Evolutionary conservation across 2,113 vertebrate genomes (phyloP).

Genomic region (Ictalurus furcatus): DNA sequence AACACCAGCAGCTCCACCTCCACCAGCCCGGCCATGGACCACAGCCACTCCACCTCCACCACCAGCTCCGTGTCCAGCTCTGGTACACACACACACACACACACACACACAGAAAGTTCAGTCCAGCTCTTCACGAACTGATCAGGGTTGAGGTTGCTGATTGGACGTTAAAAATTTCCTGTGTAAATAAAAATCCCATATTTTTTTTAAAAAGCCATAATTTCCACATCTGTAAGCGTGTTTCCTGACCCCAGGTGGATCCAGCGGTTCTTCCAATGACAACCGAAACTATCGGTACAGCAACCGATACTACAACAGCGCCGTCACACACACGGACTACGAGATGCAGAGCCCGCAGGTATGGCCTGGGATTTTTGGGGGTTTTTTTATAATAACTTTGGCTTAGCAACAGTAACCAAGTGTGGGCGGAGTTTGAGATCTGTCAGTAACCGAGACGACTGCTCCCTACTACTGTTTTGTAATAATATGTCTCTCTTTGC

Average conservation of each 20-base stretch:
- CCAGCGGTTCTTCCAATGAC: constrained; percentile 94
- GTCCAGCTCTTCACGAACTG: background rate
- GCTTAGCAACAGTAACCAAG: background rate
- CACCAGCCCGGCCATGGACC: constrained; percentile 89
- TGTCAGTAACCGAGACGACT: background rate
- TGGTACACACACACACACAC: constrained; percentile 67
- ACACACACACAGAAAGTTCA: background rate
- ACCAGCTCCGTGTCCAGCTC: constrained; percentile 93
- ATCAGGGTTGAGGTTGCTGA: background rate
- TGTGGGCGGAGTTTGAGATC: background rate
- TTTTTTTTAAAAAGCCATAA: background rate
- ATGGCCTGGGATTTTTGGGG: background rate
- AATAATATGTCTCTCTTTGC: background rate
- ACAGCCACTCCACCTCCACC: constrained; percentile 93
- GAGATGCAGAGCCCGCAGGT: constrained; percentile 93
- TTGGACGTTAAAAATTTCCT: background rate
- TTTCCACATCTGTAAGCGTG: background rate
- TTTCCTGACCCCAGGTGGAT: constrained; percentile 77
- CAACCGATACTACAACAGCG: constrained; percentile 89
- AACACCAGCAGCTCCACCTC: constrained; percentile 92
- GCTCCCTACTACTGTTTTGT: too few relatives aligned
- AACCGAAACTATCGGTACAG: constrained; percentile 92
- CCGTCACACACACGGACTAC: constrained; percentile 86
- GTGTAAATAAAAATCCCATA: background rate
- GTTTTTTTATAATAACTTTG: background rate